Evolutionary conservation across 1,140 invertebrate genomes (phyloP).

Genomic region (Nylanderia fulva): DNA sequence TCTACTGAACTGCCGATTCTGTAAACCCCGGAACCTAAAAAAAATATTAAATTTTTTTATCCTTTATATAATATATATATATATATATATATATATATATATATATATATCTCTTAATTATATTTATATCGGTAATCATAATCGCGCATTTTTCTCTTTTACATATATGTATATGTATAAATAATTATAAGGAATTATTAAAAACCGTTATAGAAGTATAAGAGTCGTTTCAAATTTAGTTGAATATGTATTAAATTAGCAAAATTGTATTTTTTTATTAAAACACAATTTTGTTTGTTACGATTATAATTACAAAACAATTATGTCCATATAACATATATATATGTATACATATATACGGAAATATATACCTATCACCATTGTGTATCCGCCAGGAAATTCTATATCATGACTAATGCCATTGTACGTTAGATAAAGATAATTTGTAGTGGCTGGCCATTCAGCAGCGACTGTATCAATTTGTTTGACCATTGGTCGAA

Average conservation of each 20-base stretch:
- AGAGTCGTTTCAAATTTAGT: background rate
- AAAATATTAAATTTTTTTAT: constrained; percentile 23
- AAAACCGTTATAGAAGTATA: background rate
- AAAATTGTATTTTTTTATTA: background rate
- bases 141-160: background rate
- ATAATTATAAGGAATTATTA: background rate
- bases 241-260: background rate
- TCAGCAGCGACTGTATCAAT: constrained; percentile 99
- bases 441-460: constrained; percentile 99
- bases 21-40: constrained; percentile 97
- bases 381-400: constrained; percentile 92
- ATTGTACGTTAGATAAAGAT: constrained; percentile 99
- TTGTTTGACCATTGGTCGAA: constrained; percentile 97
- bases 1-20: constrained; percentile 99
- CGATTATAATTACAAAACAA: background rate
- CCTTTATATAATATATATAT: background rate
- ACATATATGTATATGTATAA: too few species aligned
- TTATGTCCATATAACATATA: background rate
- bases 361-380: constrained; percentile 90
- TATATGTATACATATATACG: too few species aligned
- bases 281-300: background rate
- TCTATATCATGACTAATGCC: constrained; percentile 94
- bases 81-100: too few species aligned
- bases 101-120: background rate
- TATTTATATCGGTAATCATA: background rate